Evolutionary conservation across 2,113 vertebrate species (phyloP).

Genomic region (zebrafish (Danio rerio)): GRCz12tu NC_133177.1:19446001-19446500

Average conservation of each 20-base stretch:
- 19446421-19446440: background rate
- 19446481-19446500: slow-evolving; percentile 4
- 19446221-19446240: slow-evolving; percentile 71
- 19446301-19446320: slow-evolving; percentile 13
- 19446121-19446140: slow-evolving; percentile 59
- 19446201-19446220: slow-evolving; percentile 64
- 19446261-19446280: slow-evolving; percentile 59
- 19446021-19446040: background rate
- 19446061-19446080: background rate
- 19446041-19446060: background rate
- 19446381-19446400: slow-evolving; percentile 33
- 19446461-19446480: slow-evolving; percentile 1
- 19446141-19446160: slow-evolving; percentile 58
- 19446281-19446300: slow-evolving; percentile 41
- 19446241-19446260: slow-evolving; percentile 66
- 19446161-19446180: slow-evolving; percentile 64
- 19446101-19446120: background rate
- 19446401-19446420: background rate
- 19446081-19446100: background rate
- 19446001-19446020: background rate
- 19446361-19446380: slow-evolving; percentile 30
- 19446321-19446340: slow-evolving; percentile 23
- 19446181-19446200: slow-evolving; percentile 59
- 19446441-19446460: slow-evolving; percentile 46
- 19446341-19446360: background rate